Base-by-base conservation (phyloP, 92 coral and sea anemone species). In the Diadumene lineata region DNA sequence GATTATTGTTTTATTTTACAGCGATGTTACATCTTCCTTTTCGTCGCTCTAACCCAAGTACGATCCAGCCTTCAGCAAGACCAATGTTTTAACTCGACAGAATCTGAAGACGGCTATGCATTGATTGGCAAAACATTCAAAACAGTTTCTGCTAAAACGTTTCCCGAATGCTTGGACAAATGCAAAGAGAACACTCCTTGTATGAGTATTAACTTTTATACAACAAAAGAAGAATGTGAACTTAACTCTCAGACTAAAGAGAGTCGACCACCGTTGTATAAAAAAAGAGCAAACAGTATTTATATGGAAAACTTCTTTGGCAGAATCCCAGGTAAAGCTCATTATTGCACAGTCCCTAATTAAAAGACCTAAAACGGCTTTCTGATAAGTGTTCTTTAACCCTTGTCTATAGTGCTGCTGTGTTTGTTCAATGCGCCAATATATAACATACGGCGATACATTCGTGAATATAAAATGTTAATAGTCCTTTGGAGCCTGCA, bases 181-280 rank as follows among this genome's bases (percentile, higher is more conserved):
- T 38, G 48, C 13, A 38, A 38, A 13, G 7, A 13, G 6, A n/a
- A n/a, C n/a, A 13, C 13, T 4, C 13, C 48, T 4, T 38, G 48
- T 16, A 53, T 53, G 60, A 53, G 60, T 16, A 53, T 53, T 23
- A 65, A 65, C 23, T 65, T 65, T 31, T 22, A 65, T 23, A 3
- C 33, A 1, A 50, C 33, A 23, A 31, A 13, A 31, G 24, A 31
- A 31, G 26, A 32, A 31, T 65, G 70, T 23, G 70, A 65, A n/a
- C 66, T 76, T 18, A 60, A 68, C 21, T 46, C 82, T 0, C 50
- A 82, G 31, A 82, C 86, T 11, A 82, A 76, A 26, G 86, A 82
- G n/a, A 66, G 71, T 27, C 68, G 81, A 58, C 77, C 78, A 56
- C 70, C 67, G 65, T 18, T 82, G 16, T 76, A 74, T 24, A 75